phyloP scores from a whole-genome alignment of 2,113 vertebrate genomes.

The Bettongia penicillata region DNA sequence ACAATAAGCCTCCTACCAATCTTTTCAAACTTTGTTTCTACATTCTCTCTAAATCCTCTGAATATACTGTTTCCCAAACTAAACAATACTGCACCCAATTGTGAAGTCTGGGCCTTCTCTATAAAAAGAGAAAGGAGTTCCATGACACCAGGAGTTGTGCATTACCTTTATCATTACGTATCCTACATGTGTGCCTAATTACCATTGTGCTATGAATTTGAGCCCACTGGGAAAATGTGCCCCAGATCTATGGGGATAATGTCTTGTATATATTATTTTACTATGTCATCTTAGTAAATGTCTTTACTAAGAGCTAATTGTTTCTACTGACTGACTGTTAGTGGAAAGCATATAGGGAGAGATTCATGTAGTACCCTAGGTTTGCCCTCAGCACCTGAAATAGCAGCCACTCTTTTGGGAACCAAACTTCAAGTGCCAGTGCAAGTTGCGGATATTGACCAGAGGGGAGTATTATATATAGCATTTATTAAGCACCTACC shows the following conservation, averaged over 20 bases:
- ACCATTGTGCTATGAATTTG: neutral
- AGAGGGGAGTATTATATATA: neutral
- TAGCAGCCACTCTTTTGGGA: too few relatives aligned
- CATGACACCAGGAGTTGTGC: neutral
- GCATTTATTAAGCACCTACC: neutral
- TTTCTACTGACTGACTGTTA: neutral
- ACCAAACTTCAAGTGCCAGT: neutral
- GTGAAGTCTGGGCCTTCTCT: neutral
- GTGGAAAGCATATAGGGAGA: neutral
- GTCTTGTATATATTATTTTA: neutral
- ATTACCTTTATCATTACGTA: neutral
- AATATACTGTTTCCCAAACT: neutral
- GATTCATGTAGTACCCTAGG: neutral
- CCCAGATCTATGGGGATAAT: neutral
- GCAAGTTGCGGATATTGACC: neutral
- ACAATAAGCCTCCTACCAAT: neutral
- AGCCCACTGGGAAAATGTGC: neutral
- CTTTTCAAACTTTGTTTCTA: neutral
- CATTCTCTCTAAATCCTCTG: neutral
- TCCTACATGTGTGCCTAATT: neutral
- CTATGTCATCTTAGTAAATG: neutral
- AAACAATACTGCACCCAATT: neutral
- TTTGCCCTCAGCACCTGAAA: too few relatives aligned
- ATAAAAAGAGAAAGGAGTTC: neutral
- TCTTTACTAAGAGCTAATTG: neutral